A percentile compares a stretch with the other conserved stretches of the same genome.
phyloP scores from a whole-genome alignment of 2,113 vertebrate genomes.

The Gracilinanus agilis region DNA sequence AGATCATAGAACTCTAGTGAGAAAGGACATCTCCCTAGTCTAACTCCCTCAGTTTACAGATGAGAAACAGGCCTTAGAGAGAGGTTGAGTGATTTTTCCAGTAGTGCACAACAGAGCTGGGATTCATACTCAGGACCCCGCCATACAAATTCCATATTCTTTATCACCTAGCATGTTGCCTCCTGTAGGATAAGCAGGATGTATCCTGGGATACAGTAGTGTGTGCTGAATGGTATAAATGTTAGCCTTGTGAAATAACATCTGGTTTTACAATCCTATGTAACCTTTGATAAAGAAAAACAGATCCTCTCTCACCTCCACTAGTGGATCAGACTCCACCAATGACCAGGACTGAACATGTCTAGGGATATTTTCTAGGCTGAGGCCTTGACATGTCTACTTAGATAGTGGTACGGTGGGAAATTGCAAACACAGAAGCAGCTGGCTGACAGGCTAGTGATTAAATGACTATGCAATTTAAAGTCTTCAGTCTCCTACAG shows the following conservation, averaged over 20 bases:
- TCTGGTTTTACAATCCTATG: conserved; percentile 10
- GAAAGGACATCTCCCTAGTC: neutral
- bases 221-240: neutral
- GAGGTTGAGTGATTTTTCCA: neutral
- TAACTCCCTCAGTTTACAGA: neutral
- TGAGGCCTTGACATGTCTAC: neutral
- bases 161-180: neutral
- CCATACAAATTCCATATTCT: neutral
- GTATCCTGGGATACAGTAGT: neutral
- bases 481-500: neutral
- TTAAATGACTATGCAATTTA: neutral
- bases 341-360: neutral
- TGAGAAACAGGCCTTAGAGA: neutral
- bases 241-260: neutral
- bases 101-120: neutral
- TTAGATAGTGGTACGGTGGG: neutral
- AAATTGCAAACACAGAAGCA: conserved; percentile 33
- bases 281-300: neutral
- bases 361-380: neutral
- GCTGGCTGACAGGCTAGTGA: conserved; percentile 18
- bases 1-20: neutral
- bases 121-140: neutral
- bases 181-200: neutral
- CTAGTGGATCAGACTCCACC: neutral
- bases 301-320: neutral